These are phyloP conservation scores for Pammene aurita DNA, from an alignment of 2,888 invertebrate species.

Conservation along the genomic window DNA sequence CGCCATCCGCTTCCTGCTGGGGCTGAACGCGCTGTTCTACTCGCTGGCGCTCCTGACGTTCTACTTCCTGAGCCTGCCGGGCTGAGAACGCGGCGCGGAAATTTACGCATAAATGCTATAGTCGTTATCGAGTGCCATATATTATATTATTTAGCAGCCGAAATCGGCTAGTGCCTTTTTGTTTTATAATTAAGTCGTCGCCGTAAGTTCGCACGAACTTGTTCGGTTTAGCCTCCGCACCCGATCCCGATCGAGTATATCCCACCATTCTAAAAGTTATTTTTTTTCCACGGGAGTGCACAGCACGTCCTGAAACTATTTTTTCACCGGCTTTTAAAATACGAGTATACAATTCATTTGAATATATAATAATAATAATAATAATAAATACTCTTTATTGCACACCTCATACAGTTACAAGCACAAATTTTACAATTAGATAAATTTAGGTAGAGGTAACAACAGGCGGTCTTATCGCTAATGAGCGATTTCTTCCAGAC, in stretches of 20 bases:
- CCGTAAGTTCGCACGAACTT: background rate
- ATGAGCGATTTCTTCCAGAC: too few species aligned
- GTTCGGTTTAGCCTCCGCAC: background rate
- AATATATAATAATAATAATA: too few species aligned
- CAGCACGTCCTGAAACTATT: background rate
- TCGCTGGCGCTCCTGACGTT: slow-evolving; percentile 69
- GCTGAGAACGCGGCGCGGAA: slow-evolving; percentile 48
- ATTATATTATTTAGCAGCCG: slow-evolving; percentile 11
- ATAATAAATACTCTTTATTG: too few species aligned
- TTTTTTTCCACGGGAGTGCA: too few species aligned
- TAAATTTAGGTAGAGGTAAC: too few species aligned
- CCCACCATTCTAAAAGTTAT: background rate
- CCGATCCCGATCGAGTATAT: too few species aligned
- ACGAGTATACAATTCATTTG: too few species aligned
- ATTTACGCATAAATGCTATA: slow-evolving; percentile 13
- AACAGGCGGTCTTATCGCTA: too few species aligned
- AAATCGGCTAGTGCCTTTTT: background rate
- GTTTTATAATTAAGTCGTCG: background rate
- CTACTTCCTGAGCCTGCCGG: slow-evolving; percentile 72
- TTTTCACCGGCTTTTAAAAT: too few species aligned
- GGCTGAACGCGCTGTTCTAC: slow-evolving; percentile 70
- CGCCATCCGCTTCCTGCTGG: slow-evolving; percentile 60
- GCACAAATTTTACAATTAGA: too few species aligned
- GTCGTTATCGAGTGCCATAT: slow-evolving; percentile 33
- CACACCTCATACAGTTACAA: too few species aligned